These are phyloP conservation scores for Zaprionus lineosus DNA, from an alignment of 2,888 invertebrate species.

Conservation along the genomic window DNA sequence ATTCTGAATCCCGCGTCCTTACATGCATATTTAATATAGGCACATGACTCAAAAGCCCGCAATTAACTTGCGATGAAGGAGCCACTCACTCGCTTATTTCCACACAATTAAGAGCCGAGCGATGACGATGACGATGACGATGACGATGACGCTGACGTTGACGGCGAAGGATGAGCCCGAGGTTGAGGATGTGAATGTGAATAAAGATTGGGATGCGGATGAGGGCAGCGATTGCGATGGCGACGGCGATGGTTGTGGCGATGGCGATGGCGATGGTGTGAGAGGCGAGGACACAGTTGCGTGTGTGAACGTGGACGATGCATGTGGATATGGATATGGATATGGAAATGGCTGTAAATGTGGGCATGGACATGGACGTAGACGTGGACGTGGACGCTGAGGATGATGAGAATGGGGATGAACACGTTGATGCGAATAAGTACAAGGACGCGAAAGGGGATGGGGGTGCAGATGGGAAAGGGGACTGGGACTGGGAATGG, in stretches of 20 bases:
- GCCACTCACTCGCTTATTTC: conserved; percentile 62
- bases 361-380: conserved; percentile 2
- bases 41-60: conserved; percentile 62
- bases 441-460: too few species aligned
- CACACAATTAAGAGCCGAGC: conserved; percentile 56
- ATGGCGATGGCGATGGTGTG: conserved; percentile 3
- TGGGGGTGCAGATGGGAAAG: too few species aligned
- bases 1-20: conserved; percentile 37
- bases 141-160: conserved; percentile 15
- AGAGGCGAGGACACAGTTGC: not conserved
- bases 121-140: conserved; percentile 9
- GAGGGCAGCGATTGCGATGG: conserved; percentile 5
- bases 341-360: conserved; percentile 2
- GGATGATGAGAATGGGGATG: too few species aligned
- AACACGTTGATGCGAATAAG: too few species aligned
- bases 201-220: conserved; percentile 14
- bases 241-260: not conserved
- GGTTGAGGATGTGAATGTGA: too few species aligned
- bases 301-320: not conserved
- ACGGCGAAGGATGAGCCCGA: too few species aligned
- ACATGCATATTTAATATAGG: conserved; percentile 58
- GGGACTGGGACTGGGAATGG: too few species aligned
- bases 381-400: too few species aligned
- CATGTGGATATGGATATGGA: not conserved
- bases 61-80: conserved; percentile 60